Base-by-base conservation (phyloP, 2,888 invertebrate species). In the Hololepta plana region DNA sequence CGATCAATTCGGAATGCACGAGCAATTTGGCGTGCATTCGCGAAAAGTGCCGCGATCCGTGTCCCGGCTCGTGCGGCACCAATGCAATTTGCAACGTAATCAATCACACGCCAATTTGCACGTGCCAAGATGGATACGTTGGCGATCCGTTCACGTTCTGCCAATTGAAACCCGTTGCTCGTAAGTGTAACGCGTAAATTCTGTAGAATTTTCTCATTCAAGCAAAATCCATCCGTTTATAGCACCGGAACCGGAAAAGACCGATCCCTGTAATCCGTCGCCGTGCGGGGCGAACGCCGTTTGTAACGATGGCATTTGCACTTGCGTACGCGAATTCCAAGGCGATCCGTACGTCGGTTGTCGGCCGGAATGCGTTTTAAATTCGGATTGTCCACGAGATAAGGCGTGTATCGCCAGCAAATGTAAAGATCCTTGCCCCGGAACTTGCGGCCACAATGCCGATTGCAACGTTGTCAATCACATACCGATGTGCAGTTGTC, bases 401-500 rank as follows among this genome's bases (percentile, higher is more conserved):
- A 64, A 58, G 42, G 72, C 76, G 20, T 81, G 80, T 53, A 62
- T 72, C 12, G 66, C 67, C 42, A 71, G 71, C 47, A 72, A 67
- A 42, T 80, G 80, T 44, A 45, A 63, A 10, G 69, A 80, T 50
- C 77, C 77, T 9, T 81, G 79, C 42, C 66, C 63, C 33, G 75
- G 71, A 41, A 70, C 69, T 12, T 81, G 81, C 50, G 79, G 76
- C 5, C 46, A 60, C 27, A 67, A 67, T 38, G 76, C 79, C 7
- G 50, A 64, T 34, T 81, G 81, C 41, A 64, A 69, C 45, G 75
- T 77, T 3, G 60, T 73, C 21, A 75, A 76, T 45, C 80, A 81
- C 42, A 70, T 73, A 35, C 74, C 80, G 4, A 72, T 72, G 30
- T 72, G 72, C 37, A 57, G 55, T 27, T 71, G 71, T 40, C 49